These are phyloP conservation scores for Actias luna DNA, from an alignment of 2,888 invertebrate species.

Conservation along the genomic window DNA sequence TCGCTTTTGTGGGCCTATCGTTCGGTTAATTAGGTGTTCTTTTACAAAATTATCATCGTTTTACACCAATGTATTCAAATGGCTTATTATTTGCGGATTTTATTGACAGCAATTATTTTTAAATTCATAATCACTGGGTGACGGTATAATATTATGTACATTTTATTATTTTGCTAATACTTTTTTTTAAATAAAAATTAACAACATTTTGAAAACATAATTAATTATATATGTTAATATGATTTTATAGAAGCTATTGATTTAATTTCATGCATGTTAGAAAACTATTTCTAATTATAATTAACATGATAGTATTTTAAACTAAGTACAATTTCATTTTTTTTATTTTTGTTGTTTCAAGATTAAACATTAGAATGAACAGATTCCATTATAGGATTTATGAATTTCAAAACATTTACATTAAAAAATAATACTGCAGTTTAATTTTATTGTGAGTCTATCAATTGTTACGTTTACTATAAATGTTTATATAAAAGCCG, in stretches of 20 bases:
- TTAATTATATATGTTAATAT: background rate
- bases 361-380: background rate
- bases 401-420: background rate
- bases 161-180: background rate
- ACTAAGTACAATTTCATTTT: background rate
- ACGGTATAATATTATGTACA: background rate
- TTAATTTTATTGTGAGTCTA: no score
- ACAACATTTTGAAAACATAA: background rate
- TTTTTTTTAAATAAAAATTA: background rate
- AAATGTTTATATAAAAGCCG: background rate
- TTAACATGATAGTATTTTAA: background rate
- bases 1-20: constrained; percentile 73
- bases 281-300: background rate
- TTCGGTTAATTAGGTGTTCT: constrained; percentile 42
- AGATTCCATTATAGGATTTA: background rate
- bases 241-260: background rate
- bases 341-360: background rate
- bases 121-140: background rate
- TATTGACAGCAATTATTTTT: background rate
- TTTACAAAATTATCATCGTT: constrained; percentile 41
- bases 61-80: constrained; percentile 6
- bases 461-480: no score
- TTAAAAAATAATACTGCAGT: no score
- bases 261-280: background rate
- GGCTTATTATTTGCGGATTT: constrained; percentile 1